Evolutionary conservation across 2,113 vertebrate genomes (phyloP).

Genomic region (Ochotona princeps): DNA sequence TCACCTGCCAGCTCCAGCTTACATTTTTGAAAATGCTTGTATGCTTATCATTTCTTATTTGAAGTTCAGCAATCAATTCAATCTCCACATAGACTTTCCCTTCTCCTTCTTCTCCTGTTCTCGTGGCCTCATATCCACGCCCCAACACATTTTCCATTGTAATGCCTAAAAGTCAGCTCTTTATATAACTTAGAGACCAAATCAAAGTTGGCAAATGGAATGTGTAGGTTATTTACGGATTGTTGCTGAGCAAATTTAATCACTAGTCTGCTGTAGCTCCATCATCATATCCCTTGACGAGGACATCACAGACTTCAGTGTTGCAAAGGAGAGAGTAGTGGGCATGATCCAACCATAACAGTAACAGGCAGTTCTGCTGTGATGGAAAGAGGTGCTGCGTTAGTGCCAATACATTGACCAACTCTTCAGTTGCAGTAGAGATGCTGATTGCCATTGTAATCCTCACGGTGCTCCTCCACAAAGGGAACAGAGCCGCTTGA

Average conservation of each 20-base stretch:
- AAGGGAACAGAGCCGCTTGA: conserved; percentile 71
- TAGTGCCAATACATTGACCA: conserved; percentile 82
- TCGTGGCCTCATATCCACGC: neutral
- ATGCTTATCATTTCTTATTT: conserved; percentile 72
- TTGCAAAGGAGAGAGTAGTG: conserved; percentile 82
- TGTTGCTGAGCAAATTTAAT: conserved; percentile 86
- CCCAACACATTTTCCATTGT: conserved; percentile 54
- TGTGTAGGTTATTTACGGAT: conserved; percentile 84
- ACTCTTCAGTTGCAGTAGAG: conserved; percentile 75
- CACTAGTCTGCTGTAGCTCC: conserved; percentile 82
- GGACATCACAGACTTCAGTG: conserved; percentile 85
- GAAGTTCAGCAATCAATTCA: conserved; percentile 61
- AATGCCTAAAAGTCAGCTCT: conserved; percentile 79
- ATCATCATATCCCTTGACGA: conserved; percentile 86
- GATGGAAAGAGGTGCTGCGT: conserved; percentile 81
- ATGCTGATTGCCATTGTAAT: conserved; percentile 82
- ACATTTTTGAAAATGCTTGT: conserved; percentile 63
- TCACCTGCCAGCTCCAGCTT: conserved; percentile 6
- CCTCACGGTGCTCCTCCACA: conserved; percentile 68
- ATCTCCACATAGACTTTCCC: neutral
- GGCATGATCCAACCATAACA: conserved; percentile 79
- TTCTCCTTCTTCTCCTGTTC: neutral
- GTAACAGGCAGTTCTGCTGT: conserved; percentile 84
- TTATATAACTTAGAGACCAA: conserved; percentile 73
- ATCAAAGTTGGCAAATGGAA: conserved; percentile 82